Conservation (phyloP, 2,888 invertebrate species). For the Pristionchus maxplancki region DNA sequence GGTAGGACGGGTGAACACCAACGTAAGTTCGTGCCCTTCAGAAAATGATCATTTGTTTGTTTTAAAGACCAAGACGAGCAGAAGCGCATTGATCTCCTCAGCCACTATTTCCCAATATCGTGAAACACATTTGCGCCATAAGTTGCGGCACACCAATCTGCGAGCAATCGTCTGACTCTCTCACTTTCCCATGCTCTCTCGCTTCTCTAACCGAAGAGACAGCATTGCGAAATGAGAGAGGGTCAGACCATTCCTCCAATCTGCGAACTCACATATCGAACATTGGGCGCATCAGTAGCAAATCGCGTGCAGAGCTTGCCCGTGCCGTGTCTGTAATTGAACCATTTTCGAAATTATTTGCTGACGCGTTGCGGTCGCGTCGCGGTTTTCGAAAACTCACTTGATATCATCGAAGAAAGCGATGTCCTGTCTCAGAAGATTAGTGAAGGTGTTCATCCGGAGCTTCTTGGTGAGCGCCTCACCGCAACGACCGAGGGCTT, state of each 20-base stretch:
- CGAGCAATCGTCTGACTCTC: no score
- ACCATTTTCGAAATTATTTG: not conserved
- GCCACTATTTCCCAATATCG: not conserved
- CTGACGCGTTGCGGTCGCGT: not conserved
- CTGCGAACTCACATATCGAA: slow-evolving; percentile 78
- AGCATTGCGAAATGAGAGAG: no score
- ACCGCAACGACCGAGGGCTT: slow-evolving; percentile 78
- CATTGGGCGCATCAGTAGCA: slow-evolving; percentile 80
- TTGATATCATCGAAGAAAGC: slow-evolving; percentile 79
- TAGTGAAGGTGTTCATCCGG: slow-evolving; percentile 79
- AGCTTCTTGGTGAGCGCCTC: slow-evolving; percentile 78
- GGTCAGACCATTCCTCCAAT: no score
- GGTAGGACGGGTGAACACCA: no score
- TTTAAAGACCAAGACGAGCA: no score
- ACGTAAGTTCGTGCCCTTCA: no score
- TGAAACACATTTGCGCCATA: not conserved
- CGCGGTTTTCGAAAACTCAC: slow-evolving; percentile 71
- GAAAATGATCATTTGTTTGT: no score
- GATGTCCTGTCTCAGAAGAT: slow-evolving; percentile 79
- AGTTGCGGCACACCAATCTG: no score
- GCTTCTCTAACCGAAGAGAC: no score
- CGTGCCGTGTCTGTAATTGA: slow-evolving; percentile 69
- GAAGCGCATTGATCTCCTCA: not conserved
- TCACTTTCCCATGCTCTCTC: no score
- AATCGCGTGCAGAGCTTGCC: slow-evolving; percentile 79